Base-by-base conservation (phyloP, 2,888 invertebrate species). In the Drosophila dives region DNA sequence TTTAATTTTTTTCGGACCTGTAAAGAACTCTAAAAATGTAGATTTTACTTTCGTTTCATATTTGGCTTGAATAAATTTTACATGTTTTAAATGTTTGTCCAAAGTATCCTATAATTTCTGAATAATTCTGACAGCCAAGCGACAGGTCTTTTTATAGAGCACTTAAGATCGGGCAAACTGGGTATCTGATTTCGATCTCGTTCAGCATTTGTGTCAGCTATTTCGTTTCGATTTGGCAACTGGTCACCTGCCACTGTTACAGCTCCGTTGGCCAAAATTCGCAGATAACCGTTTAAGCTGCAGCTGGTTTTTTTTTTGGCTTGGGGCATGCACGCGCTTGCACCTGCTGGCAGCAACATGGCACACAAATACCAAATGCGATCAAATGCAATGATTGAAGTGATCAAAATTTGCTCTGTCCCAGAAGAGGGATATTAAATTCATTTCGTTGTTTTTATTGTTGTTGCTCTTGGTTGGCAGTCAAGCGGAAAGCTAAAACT, bases 401-500 rank as follows among this genome's bases (percentile, higher is more conserved):
- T n/a, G 23, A 23, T 61, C 63, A 61, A 53, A 60, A 45, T 51
- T 55, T 60, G 36, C 29, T 6, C 17, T 54, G 49, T 58, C 33
- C 45, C n/a, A 36, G 20, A 8, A 59, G 64, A 78, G 33, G 55
- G 65, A 79, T 83, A 79, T 77, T 64, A 74, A 73, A 77, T 79
- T 72, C 69, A 81, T 71, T 76, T 77, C 67, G 23, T 8, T 23
- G 15, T 15, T 2, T 23, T 23, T 23, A 8, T 7, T 45, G 15
- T 12, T n/a, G n/a, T n/a, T 40, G 33, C 12, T 45, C 23, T 23
- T 23, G 71, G 80, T 56, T 72, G 75, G 49, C 87, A 84, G 69
- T 85, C 79, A 77, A 77, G 84, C 86, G 77, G 81, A 81, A 86
- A 86, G 79, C 49, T 56, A 48, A 51, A 71, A 64, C 67, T 72